These are phyloP conservation scores for Hemibagrus guttatus DNA, from an alignment of 2,797 vertebrate genomes.

Conservation along the genomic window DNA sequence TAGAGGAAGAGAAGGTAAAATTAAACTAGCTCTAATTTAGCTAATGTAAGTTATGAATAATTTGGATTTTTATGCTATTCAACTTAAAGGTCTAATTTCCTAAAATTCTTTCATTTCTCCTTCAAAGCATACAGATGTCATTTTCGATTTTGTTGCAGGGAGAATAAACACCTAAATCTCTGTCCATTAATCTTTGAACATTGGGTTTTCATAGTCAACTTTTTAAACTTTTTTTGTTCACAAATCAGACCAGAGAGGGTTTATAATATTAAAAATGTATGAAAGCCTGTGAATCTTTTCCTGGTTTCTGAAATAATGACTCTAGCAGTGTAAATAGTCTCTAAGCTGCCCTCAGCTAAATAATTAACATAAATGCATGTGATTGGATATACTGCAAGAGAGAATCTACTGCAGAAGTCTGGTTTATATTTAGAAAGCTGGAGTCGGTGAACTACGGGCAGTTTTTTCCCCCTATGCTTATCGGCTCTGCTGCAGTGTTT, in stretches of 20 bases:
- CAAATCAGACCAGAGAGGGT: not conserved
- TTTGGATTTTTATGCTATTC: not conserved
- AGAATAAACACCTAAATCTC: not conserved
- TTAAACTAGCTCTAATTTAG: not conserved
- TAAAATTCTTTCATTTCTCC: not conserved
- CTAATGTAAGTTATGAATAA: not conserved
- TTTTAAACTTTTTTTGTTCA: not conserved
- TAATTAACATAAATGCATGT: slow-evolving; percentile 3
- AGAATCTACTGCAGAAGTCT: slow-evolving; percentile 10
- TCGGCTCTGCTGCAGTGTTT: not conserved
- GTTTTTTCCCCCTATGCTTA: not conserved
- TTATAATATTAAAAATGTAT: not conserved
- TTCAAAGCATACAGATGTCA: not conserved
- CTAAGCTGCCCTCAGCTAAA: slow-evolving; percentile 2
- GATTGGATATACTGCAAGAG: not conserved
- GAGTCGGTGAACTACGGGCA: not conserved
- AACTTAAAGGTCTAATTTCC: not conserved
- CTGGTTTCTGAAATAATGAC: not conserved
- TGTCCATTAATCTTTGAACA: not conserved
- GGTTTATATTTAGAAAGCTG: slow-evolving; percentile 9
- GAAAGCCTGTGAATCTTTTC: not conserved
- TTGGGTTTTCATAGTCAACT: not conserved
- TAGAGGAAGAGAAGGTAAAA: not conserved
- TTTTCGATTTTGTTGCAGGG: not conserved
- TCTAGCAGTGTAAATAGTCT: not conserved